Conservation (phyloP, 1,140 invertebrate species). For the Gonioctena quinquepunctata region DNA sequence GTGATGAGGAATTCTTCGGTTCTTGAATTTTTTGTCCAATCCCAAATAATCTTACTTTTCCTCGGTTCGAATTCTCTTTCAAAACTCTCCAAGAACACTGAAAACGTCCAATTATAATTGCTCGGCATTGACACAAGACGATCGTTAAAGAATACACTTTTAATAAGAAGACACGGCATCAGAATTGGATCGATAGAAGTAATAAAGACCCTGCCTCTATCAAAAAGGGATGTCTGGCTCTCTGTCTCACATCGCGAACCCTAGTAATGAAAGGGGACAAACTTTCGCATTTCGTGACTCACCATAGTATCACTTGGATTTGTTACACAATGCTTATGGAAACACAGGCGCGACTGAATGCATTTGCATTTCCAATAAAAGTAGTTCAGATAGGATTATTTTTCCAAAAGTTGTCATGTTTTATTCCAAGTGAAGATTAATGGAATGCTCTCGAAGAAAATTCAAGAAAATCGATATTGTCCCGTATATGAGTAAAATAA, state of each 20-base stretch:
- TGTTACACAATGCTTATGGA: neutral
- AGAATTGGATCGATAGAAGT: constrained; percentile 15
- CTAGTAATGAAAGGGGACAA: constrained; percentile 9
- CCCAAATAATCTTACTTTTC: no score
- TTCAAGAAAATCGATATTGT: no score
- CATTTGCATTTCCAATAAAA: neutral
- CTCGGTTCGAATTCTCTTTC: neutral
- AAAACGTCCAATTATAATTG: neutral
- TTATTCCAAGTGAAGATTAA: no score
- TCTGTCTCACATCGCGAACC: neutral
- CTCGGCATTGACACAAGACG: neutral
- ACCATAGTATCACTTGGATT: neutral
- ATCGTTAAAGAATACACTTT: constrained; percentile 2
- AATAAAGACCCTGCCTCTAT: constrained; percentile 16
- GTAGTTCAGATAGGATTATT: no score
- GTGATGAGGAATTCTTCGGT: no score
- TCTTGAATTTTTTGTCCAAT: no score
- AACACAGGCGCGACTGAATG: neutral
- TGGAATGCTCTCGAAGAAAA: no score
- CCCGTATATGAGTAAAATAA: no score
- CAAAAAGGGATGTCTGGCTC: constrained; percentile 14
- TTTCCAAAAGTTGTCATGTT: no score
- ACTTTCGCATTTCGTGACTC: constrained; percentile 18
- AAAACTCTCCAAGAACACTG: neutral
- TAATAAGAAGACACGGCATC: constrained; percentile 12